phyloP scores from a whole-genome alignment of 1,140 invertebrate genomes.

The Galendromus occidentalis region DNA sequence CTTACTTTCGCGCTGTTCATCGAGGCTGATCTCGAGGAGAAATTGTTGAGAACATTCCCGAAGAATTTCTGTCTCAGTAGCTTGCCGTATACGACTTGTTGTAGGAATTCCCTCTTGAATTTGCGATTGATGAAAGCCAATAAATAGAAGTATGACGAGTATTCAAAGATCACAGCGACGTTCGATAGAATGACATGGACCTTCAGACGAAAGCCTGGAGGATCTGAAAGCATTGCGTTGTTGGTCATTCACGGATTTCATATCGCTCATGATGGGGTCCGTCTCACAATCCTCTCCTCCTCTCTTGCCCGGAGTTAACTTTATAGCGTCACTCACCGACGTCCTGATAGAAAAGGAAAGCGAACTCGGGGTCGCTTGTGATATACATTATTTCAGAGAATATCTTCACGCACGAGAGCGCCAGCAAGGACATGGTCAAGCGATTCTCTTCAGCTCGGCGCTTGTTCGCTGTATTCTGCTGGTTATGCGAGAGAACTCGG shows the following conservation, averaged over 20 bases:
- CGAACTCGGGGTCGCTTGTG: background rate
- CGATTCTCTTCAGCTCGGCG: background rate
- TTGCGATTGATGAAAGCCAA: conserved; percentile 5
- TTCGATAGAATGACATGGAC: background rate
- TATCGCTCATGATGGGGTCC: too few relatives aligned
- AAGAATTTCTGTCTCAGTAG: background rate
- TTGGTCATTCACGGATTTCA: too few relatives aligned
- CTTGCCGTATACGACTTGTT: conserved; percentile 4
- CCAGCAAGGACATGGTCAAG: background rate
- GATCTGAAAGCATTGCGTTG: background rate
- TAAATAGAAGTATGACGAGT: background rate
- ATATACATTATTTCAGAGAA: background rate
- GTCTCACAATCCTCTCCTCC: too few relatives aligned
- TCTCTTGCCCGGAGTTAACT: too few relatives aligned
- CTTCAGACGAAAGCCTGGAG: background rate
- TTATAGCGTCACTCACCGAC: background rate
- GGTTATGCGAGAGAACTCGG: background rate
- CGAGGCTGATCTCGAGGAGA: background rate
- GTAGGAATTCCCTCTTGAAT: background rate
- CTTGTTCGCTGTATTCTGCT: background rate
- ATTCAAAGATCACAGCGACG: background rate
- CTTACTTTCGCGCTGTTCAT: background rate
- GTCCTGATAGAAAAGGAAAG: background rate
- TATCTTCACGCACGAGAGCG: background rate
- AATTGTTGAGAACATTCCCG: background rate